Evolutionary conservation across 2,113 vertebrate species (phyloP).

Genomic region (Carassius auratus): DNA sequence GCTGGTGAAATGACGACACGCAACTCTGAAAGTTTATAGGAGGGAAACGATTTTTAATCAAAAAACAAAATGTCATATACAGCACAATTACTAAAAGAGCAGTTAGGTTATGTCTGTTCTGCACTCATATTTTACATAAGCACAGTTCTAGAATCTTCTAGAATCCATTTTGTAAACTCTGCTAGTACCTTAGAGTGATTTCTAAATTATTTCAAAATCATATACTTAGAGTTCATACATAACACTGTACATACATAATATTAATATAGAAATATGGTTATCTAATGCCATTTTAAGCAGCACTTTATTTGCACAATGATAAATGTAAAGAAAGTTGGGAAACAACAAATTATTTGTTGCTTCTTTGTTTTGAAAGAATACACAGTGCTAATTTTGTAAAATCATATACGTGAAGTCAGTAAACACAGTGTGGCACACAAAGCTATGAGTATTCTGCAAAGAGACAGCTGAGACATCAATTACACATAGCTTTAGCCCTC

Average conservation of each 20-base stretch:
- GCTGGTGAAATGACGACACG: background rate
- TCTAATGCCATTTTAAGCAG: slow-evolving; percentile 44
- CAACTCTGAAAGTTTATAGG: background rate
- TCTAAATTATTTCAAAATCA: slow-evolving; percentile 51
- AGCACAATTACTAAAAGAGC: slow-evolving; percentile 49
- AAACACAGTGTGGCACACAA: slow-evolving; percentile 19
- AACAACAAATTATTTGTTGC: slow-evolving; percentile 22
- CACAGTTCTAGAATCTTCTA: slow-evolving; percentile 25
- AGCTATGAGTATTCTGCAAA: slow-evolving; percentile 27
- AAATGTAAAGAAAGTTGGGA: slow-evolving; percentile 49
- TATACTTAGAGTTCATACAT: slow-evolving; percentile 56
- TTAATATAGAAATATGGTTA: slow-evolving; percentile 49
- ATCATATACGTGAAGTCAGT: slow-evolving; percentile 1
- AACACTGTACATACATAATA: slow-evolving; percentile 54
- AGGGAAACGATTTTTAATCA: slow-evolving; percentile 48
- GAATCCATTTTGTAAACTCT: slow-evolving; percentile 49
- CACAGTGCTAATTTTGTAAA: slow-evolving; percentile 31
- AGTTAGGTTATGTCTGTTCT: slow-evolving; percentile 33
- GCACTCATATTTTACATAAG: slow-evolving; percentile 24
- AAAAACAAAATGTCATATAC: slow-evolving; percentile 59
- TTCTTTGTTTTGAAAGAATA: slow-evolving; percentile 21
- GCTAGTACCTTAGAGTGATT: slow-evolving; percentile 53
- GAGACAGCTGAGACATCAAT: background rate
- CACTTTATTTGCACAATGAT: slow-evolving; percentile 36
- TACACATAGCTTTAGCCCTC: background rate